Evolutionary conservation across 2,888 invertebrate species (phyloP), one percentile per base, ranked within the genome.

Genomic region (Sepioteuthis lessoniana): DNA sequence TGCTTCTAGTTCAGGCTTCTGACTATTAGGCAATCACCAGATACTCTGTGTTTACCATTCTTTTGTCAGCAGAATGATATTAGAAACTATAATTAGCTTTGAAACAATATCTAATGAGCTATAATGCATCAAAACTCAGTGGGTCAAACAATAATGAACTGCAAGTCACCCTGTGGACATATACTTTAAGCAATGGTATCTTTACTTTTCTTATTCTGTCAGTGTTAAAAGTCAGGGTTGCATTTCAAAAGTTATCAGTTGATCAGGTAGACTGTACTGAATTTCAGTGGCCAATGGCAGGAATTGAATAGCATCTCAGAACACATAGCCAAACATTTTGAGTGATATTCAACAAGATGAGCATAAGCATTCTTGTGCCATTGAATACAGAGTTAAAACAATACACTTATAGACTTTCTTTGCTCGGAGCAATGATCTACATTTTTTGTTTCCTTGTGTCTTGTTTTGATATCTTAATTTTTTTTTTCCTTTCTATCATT

Each of bases 121-220:
- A 31, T 76, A 76, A 76, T 76, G 19, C n/a, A 76, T 76, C n/a
- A 76, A n/a, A 76, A 35, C n/a, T 76, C 76, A n/a, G n/a, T 76
- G n/a, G 76, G 76, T 76, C n/a, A 76, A 76, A 76, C 76, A 76
- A n/a, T 76, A n/a, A 76, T n/a, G n/a, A 76, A n/a, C 35, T 76
- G 16, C 35, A 76, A 76, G 13, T n/a, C 76, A n/a, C 76, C 76
- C 76, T 76, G 76, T 35, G n/a, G 76, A 76, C 76, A 76, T 35
- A 76, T 4, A 76, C 76, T 76, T 76, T 16, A 16, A 16, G 76
- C 35, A 76, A 76, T 76, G 35, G 76, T 76, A n/a, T n/a, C 31
- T 25, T 13, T 76, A n/a, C 3, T 76, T 35, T 76, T n/a, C 19
- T n/a, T 16, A 76, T 2, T n/a, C 76, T 76, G 13, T n/a, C 76